Percentiles rank a stretch among this genome's conserved stretches.
Evolutionary conservation across 2,888 invertebrate species (phyloP).

Genomic region (Penaeus monodon): DNA sequence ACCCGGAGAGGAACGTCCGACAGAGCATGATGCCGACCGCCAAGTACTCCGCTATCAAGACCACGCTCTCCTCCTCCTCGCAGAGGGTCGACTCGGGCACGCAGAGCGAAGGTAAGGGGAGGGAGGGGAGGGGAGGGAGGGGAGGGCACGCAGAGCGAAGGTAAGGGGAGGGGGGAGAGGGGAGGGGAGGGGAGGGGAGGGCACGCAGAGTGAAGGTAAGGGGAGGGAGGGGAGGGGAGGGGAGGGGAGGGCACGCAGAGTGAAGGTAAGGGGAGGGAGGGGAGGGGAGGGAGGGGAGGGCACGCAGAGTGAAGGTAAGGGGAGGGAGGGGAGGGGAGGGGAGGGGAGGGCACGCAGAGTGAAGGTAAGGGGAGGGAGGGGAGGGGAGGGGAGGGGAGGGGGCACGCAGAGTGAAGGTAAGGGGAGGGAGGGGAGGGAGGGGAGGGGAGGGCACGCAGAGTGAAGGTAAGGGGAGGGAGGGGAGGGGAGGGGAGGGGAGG

Average conservation of each 20-base stretch:
- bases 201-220: too few relatives aligned
- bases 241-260: background rate
- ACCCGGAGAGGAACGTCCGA: conserved; percentile 89
- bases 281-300: too few relatives aligned
- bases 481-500: too few relatives aligned
- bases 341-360: fast-evolving
- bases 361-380: too few relatives aligned
- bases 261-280: background rate
- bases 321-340: too few relatives aligned
- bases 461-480: too few relatives aligned
- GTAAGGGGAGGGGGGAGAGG: background rate
- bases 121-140: background rate
- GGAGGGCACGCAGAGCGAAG: background rate
- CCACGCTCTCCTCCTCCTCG: conserved; percentile 14
- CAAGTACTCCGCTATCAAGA: conserved; percentile 61
- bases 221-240: too few relatives aligned
- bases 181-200: too few relatives aligned
- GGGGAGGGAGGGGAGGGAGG: too few relatives aligned
- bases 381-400: too few relatives aligned
- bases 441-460: too few relatives aligned
- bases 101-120: conserved; percentile 56
- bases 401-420: too few relatives aligned
- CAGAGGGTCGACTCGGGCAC: conserved; percentile 58
- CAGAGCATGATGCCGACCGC: conserved; percentile 73
- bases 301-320: background rate